These are phyloP conservation scores for Sarcophilus harrisii DNA, from an alignment of 2,797 vertebrate genomes.

Conservation along the genomic window DNA sequence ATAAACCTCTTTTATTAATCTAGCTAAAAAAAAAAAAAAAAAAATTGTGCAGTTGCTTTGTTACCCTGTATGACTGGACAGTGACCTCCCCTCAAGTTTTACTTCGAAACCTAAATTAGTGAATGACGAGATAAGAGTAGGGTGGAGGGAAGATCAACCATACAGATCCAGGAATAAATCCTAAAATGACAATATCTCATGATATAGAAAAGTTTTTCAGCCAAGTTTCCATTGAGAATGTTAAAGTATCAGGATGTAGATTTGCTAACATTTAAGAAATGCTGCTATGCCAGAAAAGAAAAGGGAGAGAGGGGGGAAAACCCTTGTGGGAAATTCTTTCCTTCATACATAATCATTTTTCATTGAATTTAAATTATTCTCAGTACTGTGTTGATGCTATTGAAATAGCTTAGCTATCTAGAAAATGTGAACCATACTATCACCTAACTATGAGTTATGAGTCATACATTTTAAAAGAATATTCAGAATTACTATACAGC, in stretches of 20 bases:
- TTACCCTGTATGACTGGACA: too few relatives aligned
- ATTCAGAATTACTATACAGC: slow-evolving; percentile 53
- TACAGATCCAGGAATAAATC: not conserved
- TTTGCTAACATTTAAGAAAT: slow-evolving; percentile 78
- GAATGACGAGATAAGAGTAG: not conserved
- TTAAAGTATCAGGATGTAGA: slow-evolving; percentile 56
- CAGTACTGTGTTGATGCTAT: slow-evolving; percentile 68
- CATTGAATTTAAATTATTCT: slow-evolving; percentile 79
- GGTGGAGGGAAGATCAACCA: not conserved
- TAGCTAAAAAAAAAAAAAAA: too few relatives aligned
- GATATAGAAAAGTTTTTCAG: not conserved
- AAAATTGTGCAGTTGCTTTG: not conserved
- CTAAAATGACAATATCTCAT: not conserved
- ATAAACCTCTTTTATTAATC: too few relatives aligned
- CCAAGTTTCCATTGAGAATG: slow-evolving; percentile 55
- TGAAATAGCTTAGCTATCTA: slow-evolving; percentile 70
- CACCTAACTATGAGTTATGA: slow-evolving; percentile 76
- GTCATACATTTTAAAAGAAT: slow-evolving; percentile 69
- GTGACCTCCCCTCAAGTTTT: not conserved
- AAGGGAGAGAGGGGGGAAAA: slow-evolving; percentile 22
- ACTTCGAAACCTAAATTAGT: not conserved
- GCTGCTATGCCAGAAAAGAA: slow-evolving; percentile 62
- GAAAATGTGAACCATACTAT: slow-evolving; percentile 69
- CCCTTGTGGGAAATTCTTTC: slow-evolving; percentile 82
- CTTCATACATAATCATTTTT: slow-evolving; percentile 79